phyloP scores from a whole-genome alignment of 92 coral and sea anemone genomes.

The Palythoa grandiflora region DNA sequence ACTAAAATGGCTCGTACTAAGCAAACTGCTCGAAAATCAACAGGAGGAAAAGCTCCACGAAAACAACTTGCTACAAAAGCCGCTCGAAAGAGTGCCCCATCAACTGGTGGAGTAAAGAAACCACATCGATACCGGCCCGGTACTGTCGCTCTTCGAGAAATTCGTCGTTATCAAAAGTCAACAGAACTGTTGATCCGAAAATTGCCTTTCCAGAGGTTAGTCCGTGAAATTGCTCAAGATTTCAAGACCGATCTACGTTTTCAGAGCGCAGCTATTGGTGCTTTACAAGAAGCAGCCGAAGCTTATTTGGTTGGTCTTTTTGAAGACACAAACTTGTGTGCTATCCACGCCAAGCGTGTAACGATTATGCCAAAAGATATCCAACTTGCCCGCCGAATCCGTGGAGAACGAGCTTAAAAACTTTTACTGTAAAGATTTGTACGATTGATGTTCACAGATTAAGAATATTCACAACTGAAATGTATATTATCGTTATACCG shows the following conservation, averaged over 20 bases:
- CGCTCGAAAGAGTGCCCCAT: constrained; percentile 98
- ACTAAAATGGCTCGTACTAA: constrained; percentile 95
- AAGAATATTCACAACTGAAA: constrained; percentile 20
- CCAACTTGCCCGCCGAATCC: constrained; percentile 99
- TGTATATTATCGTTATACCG: constrained; percentile 45
- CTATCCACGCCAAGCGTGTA: constrained; percentile 99
- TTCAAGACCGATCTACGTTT: constrained; percentile 99
- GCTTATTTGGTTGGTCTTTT: constrained; percentile 98
- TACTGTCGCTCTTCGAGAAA: constrained; percentile 99
- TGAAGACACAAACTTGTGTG: constrained; percentile 99
- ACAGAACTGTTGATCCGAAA: constrained; percentile 99
- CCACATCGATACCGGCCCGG: constrained; percentile 99
- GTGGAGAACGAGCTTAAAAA: constrained; percentile 68
- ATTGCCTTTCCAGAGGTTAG: constrained; percentile 98
- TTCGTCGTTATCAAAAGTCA: constrained; percentile 99
- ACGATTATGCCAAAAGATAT: constrained; percentile 99
- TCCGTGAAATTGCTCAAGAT: constrained; percentile 99
- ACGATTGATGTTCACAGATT: constrained; percentile 25
- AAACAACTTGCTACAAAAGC: constrained; percentile 98
- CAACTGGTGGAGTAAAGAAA: constrained; percentile 98
- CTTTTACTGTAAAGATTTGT: constrained; percentile 1
- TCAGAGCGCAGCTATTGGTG: constrained; percentile 99
- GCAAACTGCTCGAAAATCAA: constrained; percentile 95
- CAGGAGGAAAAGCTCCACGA: constrained; percentile 99
- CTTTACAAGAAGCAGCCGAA: constrained; percentile 99